A percentile compares a stretch with the other conserved stretches of the same genome.
Evolutionary conservation across 1,140 invertebrate genomes (phyloP).

Genomic region (Magallana gigas): DNA sequence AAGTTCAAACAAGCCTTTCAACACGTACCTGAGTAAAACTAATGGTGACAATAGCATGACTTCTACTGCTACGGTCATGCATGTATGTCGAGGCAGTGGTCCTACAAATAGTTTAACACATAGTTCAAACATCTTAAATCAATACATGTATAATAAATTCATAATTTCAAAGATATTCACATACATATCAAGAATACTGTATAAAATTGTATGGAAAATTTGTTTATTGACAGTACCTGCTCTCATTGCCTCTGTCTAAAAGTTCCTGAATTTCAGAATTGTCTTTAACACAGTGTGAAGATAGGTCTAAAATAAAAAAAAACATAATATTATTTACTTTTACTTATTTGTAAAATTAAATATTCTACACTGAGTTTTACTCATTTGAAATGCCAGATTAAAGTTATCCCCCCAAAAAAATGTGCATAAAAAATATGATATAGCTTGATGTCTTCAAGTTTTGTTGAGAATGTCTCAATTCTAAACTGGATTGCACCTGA

Average conservation of each 20-base stretch:
- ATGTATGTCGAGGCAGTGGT: conserved; percentile 85
- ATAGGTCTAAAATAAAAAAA: conserved; percentile 71
- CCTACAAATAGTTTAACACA: conserved; percentile 65
- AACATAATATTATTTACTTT: neutral
- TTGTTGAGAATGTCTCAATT: no score
- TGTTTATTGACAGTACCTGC: conserved; percentile 62
- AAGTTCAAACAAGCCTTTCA: neutral
- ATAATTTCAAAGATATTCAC: neutral
- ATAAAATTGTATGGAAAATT: neutral
- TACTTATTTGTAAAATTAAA: no score
- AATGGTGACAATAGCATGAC: conserved; percentile 84
- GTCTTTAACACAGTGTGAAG: conserved; percentile 80
- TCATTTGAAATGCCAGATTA: no score
- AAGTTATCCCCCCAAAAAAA: no score
- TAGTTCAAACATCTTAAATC: no score
- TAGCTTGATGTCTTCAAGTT: no score
- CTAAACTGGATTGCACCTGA: no score
- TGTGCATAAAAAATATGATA: no score
- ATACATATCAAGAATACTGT: neutral
- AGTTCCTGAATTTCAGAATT: conserved; percentile 82
- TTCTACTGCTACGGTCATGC: conserved; percentile 84
- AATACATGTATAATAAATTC: no score
- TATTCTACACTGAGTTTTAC: no score
- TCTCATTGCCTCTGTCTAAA: conserved; percentile 78
- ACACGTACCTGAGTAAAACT: conserved; percentile 81